phyloP scores from a whole-genome alignment of 2,888 invertebrate genomes.

The Agrilus cyanescens region DNA sequence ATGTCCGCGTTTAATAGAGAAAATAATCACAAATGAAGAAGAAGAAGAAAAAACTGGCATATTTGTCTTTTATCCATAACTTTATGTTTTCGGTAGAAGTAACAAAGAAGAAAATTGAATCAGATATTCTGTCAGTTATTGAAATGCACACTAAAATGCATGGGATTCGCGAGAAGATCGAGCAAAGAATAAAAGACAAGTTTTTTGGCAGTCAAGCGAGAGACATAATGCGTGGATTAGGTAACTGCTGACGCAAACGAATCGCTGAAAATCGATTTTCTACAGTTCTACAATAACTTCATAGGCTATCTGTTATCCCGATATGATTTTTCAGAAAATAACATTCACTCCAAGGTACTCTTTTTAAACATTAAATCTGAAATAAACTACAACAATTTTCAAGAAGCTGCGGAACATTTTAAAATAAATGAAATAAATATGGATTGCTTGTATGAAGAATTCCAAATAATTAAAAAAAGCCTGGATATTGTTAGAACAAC shows the following conservation, averaged over 20 bases:
- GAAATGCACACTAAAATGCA: slow-evolving; percentile 10
- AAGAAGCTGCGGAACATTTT: no score
- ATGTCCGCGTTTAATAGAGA: slow-evolving; percentile 7
- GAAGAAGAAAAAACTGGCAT: not conserved
- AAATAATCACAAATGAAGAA: slow-evolving; percentile 7
- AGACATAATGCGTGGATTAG: not conserved
- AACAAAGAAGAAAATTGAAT: slow-evolving; percentile 8
- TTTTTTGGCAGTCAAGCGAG: not conserved
- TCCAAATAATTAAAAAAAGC: no score
- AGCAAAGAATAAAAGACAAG: not conserved
- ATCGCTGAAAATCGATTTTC: not conserved
- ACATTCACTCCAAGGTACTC: slow-evolving; percentile 2
- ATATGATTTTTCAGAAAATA: slow-evolving; percentile 5
- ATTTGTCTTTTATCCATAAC: not conserved
- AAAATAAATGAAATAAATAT: no score
- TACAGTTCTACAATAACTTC: no score
- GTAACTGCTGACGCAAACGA: slow-evolving; percentile 5
- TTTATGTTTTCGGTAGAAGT: slow-evolving; percentile 3
- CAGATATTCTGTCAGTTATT: slow-evolving; percentile 8
- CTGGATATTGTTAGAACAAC: not conserved
- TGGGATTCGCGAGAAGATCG: slow-evolving; percentile 4
- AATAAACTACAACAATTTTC: slow-evolving; percentile 1
- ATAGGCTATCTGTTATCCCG: no score
- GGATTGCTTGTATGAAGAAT: no score
- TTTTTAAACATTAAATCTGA: slow-evolving; percentile 4